Percentiles rank a stretch among this genome's conserved stretches.
Evolutionary conservation across 2,888 invertebrate species (phyloP).

Genomic region (Hymenopus coronatus): DNA sequence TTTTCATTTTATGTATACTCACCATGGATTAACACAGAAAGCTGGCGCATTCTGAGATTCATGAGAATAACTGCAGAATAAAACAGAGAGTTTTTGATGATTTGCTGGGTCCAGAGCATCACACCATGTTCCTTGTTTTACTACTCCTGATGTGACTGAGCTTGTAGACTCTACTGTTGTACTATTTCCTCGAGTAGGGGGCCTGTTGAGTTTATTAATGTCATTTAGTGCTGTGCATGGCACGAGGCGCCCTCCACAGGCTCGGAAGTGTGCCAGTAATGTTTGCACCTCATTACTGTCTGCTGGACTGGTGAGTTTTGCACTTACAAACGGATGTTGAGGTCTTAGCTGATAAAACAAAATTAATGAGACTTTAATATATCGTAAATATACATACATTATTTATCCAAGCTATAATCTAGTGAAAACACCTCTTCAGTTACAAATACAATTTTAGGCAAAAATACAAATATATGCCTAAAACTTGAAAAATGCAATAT

Average conservation of each 20-base stretch:
- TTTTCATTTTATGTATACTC: no score
- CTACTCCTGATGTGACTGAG: neutral
- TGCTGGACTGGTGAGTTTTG: constrained; percentile 64
- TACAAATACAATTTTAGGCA: no score
- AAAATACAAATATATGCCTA: no score
- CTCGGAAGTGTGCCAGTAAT: constrained; percentile 79
- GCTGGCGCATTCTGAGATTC: constrained; percentile 75
- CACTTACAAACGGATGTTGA: constrained; percentile 69
- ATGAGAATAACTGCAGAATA: constrained; percentile 84
- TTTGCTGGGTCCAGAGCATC: constrained; percentile 78
- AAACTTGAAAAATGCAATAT: no score
- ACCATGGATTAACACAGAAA: constrained; percentile 89
- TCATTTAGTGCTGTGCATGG: constrained; percentile 33
- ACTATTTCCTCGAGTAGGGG: neutral
- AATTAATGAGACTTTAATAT: neutral
- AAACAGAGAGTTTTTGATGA: constrained; percentile 82
- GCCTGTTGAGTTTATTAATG: constrained; percentile 15
- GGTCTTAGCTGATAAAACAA: constrained; percentile 49
- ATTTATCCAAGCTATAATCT: no score
- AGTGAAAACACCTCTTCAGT: no score
- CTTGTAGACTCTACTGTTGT: neutral
- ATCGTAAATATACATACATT: neutral
- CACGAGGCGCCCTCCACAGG: constrained; percentile 70
- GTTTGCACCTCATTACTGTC: constrained; percentile 67
- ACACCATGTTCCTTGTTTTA: neutral